phyloP scores from a whole-genome alignment of 2,797 vertebrate genomes.

The Semaprochilodus insignis region DNA sequence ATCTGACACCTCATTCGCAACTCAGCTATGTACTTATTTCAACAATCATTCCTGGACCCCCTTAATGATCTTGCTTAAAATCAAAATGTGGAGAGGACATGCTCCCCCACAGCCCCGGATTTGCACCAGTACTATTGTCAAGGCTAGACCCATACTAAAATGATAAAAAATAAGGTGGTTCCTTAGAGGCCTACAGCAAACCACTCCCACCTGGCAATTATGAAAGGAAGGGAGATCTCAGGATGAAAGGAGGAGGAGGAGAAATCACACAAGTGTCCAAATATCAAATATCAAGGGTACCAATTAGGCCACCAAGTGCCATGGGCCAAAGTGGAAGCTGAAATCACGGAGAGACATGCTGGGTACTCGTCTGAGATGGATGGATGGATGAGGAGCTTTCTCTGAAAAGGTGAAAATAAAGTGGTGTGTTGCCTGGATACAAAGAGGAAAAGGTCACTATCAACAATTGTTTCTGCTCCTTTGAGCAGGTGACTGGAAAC shows the following conservation, averaged over 20 bases:
- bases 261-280: conserved; percentile 23
- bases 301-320: conserved; percentile 22
- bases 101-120: too few relatives aligned
- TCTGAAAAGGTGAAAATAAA: conserved; percentile 1
- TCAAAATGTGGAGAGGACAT: too few relatives aligned
- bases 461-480: conserved; percentile 3
- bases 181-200: conserved; percentile 6
- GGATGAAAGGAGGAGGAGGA: background rate
- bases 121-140: too few relatives aligned
- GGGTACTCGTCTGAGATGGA: background rate
- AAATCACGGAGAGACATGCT: conserved; percentile 6
- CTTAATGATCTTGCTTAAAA: too few relatives aligned
- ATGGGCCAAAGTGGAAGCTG: background rate
- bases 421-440: conserved; percentile 19
- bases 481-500: background rate
- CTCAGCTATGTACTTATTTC: too few relatives aligned
- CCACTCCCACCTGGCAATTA: conserved; percentile 21
- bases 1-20: too few relatives aligned
- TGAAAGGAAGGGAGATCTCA: conserved; percentile 1
- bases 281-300: conserved; percentile 10
- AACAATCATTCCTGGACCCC: too few relatives aligned
- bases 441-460: background rate
- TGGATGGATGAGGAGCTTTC: background rate
- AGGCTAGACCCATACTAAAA: too few relatives aligned
- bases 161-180: background rate